phyloP scores from a whole-genome alignment of 2,888 invertebrate genomes.

The Hypena proboscidalis region DNA sequence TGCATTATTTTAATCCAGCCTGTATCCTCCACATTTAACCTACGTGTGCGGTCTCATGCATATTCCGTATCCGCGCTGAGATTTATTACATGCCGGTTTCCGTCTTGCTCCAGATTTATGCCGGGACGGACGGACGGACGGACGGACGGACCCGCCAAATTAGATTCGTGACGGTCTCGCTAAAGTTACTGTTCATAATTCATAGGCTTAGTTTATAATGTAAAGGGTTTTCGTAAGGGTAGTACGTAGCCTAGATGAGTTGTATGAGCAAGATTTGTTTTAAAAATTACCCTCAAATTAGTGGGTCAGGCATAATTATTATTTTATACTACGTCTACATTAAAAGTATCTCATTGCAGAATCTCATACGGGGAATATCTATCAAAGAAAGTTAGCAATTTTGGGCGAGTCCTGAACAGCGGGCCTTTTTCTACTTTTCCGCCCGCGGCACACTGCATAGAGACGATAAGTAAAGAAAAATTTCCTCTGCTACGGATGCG shows the following conservation, averaged over 20 bases:
- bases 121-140: conserved; percentile 33
- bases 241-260: not conserved
- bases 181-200: conserved; percentile 7
- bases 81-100: conserved; percentile 54
- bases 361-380: no score
- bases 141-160: conserved; percentile 43
- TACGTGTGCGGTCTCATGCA: conserved; percentile 52
- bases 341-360: no score
- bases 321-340: no score
- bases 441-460: no score
- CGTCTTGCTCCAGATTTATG: conserved; percentile 58
- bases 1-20: conserved; percentile 4
- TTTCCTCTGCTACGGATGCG: no score
- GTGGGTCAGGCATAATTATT: no score
- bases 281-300: not conserved
- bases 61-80: conserved; percentile 53
- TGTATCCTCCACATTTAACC: conserved; percentile 33
- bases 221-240: conserved; percentile 3
- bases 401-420: no score
- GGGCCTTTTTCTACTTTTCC: no score
- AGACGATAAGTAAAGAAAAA: no score
- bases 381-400: no score
- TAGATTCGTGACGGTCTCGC: conserved; percentile 47
- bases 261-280: not conserved
- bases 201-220: conserved; percentile 5